Base-by-base conservation (phyloP, 2,888 invertebrate species). In the Nomada fabriciana region DNA sequence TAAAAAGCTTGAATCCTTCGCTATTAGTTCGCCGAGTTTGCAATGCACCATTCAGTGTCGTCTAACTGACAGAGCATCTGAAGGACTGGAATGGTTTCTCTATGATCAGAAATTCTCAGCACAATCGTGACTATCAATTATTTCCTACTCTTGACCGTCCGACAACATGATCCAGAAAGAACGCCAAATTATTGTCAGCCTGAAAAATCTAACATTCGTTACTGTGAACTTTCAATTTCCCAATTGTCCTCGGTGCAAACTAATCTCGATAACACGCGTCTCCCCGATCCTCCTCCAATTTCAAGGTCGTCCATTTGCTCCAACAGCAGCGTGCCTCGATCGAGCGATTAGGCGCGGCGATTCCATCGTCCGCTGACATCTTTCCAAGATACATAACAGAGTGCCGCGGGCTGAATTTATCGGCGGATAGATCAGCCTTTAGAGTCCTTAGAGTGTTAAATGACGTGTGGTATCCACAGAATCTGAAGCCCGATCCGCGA, bases 381-480 rank as follows among this genome's bases (percentile, higher is more conserved):
- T 76, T 75, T 73, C 57, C 64, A 59, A 52, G 73, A 70, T 70
- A 55, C 60, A 77, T 67, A 84, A 82, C 63, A 60, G 64, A 69
- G 29, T 61, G 68, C 79, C 64, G 76, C 50, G 64, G 57, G 71
- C 42, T 55, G 11, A 72, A 72, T 80, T 82, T 80, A 86, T 86
- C 86, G 71, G 42, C 69, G 57, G 50, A 57, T 57, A 77, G 75
- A 83, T 79, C 83, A 77, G 67, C 70, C 74, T 83, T 86, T 76
- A 76, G 69, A 79, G 71, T 81, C 75, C 79, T 79, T 68, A 73
- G 70, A 85, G 76, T 84, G 80, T 86, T 87, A 84, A 87, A 87
- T 79, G 82, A 87, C 84, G 86, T 75, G 82, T 63, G 84, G 82
- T 86, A 85, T 83, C 85, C 84, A 68, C 50, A 80, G 75, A 85